These are phyloP conservation scores for Peromyscus nudipes DNA, from an alignment of 2,797 vertebrate species.

Conservation along the genomic window DNA sequence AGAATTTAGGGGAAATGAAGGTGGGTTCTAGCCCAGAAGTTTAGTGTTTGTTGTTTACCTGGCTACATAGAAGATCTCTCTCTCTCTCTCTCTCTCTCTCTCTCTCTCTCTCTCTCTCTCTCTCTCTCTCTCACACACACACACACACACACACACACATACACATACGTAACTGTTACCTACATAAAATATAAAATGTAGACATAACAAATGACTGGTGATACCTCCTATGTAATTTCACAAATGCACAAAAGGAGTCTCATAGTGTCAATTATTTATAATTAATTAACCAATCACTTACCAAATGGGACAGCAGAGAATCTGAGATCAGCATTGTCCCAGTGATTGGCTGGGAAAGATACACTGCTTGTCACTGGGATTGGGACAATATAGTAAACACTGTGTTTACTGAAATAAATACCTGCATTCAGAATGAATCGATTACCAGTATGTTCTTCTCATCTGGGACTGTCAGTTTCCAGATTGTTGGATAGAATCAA, in stretches of 20 bases:
- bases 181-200: conserved; percentile 43
- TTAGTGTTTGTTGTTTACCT: neutral
- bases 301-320: neutral
- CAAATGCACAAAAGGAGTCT: neutral
- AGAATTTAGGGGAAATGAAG: neutral
- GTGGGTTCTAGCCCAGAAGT: neutral
- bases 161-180: neutral
- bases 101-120: too few relatives aligned
- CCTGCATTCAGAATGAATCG: conserved; percentile 27
- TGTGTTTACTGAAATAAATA: conserved; percentile 53
- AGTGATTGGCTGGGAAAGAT: neutral
- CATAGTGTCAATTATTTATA: neutral
- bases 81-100: too few relatives aligned
- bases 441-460: neutral
- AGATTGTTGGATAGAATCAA: conserved; percentile 72
- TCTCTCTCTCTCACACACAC: neutral
- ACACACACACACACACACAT: neutral
- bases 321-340: neutral
- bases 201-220: neutral
- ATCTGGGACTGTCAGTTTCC: conserved; percentile 12
- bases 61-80: neutral
- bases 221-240: neutral
- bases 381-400: conserved; percentile 28
- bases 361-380: conserved; percentile 18
- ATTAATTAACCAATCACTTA: conserved; percentile 44